phyloP scores from a whole-genome alignment of 2,113 vertebrate genomes.

The Desmodus rotundus region DNA sequence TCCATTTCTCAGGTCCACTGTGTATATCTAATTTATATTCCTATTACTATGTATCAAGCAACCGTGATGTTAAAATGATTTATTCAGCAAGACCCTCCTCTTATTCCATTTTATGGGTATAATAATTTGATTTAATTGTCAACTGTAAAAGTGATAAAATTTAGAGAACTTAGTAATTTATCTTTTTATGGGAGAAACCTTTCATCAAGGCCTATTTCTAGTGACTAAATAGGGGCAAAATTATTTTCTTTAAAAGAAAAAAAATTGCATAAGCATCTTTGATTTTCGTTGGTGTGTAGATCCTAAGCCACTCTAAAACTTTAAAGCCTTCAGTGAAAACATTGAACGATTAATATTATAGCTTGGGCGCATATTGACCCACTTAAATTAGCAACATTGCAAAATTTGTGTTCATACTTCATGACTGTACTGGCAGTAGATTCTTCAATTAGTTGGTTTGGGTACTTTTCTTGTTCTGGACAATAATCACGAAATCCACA shows the following conservation, averaged over 20 bases:
- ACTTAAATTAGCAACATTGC: neutral
- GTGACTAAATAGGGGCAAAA: neutral
- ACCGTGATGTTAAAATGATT: slow-evolving; percentile 41
- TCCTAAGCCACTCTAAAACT: neutral
- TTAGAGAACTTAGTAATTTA: neutral
- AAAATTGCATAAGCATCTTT: neutral
- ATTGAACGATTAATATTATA: neutral
- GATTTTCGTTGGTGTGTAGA: neutral
- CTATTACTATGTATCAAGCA: slow-evolving; percentile 42
- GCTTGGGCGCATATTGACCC: neutral
- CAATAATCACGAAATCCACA: neutral
- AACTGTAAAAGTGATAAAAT: neutral
- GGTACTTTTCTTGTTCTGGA: neutral
- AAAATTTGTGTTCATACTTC: neutral
- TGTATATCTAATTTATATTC: slow-evolving; percentile 28
- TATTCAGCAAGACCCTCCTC: slow-evolving; percentile 20
- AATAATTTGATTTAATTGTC: slow-evolving; percentile 38
- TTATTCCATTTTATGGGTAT: neutral
- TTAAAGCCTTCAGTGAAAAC: neutral
- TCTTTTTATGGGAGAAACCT: neutral
- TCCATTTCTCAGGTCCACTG: neutral
- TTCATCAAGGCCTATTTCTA: neutral
- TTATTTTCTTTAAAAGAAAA: neutral
- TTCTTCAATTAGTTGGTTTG: neutral
- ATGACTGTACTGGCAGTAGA: neutral